A percentile compares a stretch with the other conserved stretches of the same genome.
Evolutionary conservation across 2,888 invertebrate species (phyloP).

Genomic region (Anoplius nigerrimus): DNA sequence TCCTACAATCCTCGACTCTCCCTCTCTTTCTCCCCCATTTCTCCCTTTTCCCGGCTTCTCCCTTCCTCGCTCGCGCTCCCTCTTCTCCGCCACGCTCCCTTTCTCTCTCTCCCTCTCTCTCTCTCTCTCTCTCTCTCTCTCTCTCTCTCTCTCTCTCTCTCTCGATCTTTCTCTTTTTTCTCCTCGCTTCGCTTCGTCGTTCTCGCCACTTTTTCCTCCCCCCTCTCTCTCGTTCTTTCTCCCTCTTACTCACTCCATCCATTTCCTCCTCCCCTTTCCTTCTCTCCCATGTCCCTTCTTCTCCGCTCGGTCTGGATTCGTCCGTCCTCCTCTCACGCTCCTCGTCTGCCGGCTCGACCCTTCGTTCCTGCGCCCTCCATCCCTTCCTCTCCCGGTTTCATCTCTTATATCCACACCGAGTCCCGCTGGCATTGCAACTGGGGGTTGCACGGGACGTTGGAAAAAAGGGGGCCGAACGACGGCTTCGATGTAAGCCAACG

Average conservation of each 20-base stretch:
- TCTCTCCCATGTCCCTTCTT: background rate
- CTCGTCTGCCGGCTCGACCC: background rate
- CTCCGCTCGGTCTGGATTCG: background rate
- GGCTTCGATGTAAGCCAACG: too few relatives aligned
- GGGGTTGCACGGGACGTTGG: constrained; percentile 1
- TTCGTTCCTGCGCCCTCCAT: background rate
- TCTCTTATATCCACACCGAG: background rate
- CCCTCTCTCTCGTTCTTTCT: background rate
- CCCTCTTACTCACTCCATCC: background rate
- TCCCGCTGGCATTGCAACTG: too few relatives aligned
- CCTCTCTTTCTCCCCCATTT: constrained; percentile 41
- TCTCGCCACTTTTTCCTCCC: background rate
- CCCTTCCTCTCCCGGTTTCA: constrained; percentile 3
- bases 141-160: background rate
- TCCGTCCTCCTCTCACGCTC: background rate
- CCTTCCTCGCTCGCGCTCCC: background rate
- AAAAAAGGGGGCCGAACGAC: constrained; percentile 9
- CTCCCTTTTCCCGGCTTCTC: constrained; percentile 24
- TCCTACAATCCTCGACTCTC: constrained; percentile 51
- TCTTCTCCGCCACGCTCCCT: constrained; percentile 24
- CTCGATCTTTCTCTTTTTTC: constrained; percentile 38
- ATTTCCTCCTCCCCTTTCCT: background rate
- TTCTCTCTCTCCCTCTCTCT: constrained; percentile 24
- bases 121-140: background rate
- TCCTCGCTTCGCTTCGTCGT: constrained; percentile 25